Conservation (phyloP, 2,113 vertebrate species). For the Loxodonta africana region DNA sequence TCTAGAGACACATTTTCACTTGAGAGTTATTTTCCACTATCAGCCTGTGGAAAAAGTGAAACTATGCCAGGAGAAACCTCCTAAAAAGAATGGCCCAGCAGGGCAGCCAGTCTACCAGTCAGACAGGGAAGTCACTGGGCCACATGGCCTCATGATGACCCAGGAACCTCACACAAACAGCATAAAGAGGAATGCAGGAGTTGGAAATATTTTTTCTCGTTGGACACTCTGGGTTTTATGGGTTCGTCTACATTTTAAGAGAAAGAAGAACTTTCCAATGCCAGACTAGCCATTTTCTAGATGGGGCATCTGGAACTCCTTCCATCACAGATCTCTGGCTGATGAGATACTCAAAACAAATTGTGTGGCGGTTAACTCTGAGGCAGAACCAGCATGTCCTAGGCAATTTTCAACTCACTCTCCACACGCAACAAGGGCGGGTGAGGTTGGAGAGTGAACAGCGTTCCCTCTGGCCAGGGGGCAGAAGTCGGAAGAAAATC, state of each 20-base stretch:
- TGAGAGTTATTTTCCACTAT: not conserved
- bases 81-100: not conserved
- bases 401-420: not conserved
- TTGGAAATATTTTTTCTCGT: not conserved
- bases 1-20: not conserved
- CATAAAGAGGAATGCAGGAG: not conserved
- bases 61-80: not conserved
- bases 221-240: not conserved
- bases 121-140: not conserved
- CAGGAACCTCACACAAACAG: not conserved
- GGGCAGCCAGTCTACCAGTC: not conserved
- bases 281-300: not conserved
- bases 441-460: accelerated
- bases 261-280: not conserved
- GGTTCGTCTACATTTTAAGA: not conserved
- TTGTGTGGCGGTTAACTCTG: accelerated
- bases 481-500: not conserved
- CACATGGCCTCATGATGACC: not conserved
- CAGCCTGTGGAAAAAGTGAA: not conserved
- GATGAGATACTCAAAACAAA: not conserved
- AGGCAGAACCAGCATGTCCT: accelerated
- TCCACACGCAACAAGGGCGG: accelerated
- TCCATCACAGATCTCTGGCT: not conserved
- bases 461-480: not conserved
- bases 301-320: not conserved